Conservation (phyloP, 2,797 vertebrate species). For the Prunella strophiata region DNA sequence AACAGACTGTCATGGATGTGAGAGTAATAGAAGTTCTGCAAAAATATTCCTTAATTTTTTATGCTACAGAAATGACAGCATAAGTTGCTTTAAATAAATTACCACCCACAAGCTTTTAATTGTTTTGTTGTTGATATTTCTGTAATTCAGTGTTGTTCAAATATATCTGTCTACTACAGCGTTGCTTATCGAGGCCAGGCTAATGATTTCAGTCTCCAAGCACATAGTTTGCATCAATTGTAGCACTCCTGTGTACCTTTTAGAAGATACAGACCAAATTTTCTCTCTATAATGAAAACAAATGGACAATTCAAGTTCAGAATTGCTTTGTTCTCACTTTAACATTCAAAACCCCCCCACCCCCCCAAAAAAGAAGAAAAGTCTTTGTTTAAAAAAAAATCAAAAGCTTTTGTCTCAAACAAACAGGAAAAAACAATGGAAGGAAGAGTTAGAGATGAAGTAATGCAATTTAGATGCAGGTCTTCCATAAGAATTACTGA, state of each 20-base stretch:
- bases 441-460: neutral
- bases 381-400: neutral
- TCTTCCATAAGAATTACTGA: neutral
- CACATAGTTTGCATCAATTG: neutral
- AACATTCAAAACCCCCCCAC: neutral
- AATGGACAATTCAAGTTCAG: neutral
- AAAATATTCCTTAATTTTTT: neutral
- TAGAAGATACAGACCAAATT: neutral
- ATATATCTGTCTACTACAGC: neutral
- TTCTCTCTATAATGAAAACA: slow-evolving; percentile 1
- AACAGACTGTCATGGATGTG: neutral
- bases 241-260: neutral
- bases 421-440: neutral
- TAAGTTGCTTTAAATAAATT: neutral
- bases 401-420: neutral
- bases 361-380: accelerated
- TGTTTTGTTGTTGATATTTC: neutral
- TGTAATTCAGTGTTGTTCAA: neutral
- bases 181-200: neutral
- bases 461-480: neutral
- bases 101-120: neutral
- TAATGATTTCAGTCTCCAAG: neutral
- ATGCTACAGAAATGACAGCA: neutral
- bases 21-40: neutral
- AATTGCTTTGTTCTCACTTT: neutral